These are phyloP conservation scores for Scrobipalpa costella DNA, from an alignment of 2,888 invertebrate species.

Conservation along the genomic window DNA sequence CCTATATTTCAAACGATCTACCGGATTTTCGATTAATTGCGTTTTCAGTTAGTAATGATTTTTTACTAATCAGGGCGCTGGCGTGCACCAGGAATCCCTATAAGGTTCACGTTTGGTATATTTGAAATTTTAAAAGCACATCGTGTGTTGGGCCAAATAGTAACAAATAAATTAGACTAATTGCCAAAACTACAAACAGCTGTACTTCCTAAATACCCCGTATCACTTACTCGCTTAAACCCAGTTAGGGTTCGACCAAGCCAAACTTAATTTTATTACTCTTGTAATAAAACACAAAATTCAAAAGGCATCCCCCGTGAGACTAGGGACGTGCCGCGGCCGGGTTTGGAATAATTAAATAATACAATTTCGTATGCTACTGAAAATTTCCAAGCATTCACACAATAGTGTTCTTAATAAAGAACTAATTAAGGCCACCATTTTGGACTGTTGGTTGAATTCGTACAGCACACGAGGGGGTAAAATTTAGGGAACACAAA, in stretches of 20 bases:
- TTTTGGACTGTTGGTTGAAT: neutral
- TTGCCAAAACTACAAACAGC: conserved; percentile 8
- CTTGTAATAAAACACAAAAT: conserved; percentile 9
- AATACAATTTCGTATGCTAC: conserved; percentile 16
- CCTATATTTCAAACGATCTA: no score
- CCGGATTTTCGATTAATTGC: no score
- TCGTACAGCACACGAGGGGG: conserved; percentile 2
- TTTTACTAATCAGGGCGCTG: no score
- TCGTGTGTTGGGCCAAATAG: neutral
- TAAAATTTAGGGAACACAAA: neutral
- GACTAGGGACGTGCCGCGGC: conserved; percentile 17
- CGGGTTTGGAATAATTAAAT: conserved; percentile 22
- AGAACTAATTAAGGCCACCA: conserved; percentile 6
- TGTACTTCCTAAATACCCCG: neutral
- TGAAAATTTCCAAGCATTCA: conserved; percentile 7
- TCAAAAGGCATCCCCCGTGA: conserved; percentile 7
- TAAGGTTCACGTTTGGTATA: no score
- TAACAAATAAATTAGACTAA: neutral
- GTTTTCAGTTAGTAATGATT: no score
- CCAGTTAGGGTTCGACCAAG: neutral
- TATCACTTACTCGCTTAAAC: conserved; percentile 1
- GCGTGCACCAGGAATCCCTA: no score
- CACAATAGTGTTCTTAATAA: conserved; percentile 25
- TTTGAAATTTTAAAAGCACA: no score
- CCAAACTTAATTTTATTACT: neutral